Conservation (phyloP, 64 coral and sea anemone genomes). For the Montipora capricornis region DNA sequence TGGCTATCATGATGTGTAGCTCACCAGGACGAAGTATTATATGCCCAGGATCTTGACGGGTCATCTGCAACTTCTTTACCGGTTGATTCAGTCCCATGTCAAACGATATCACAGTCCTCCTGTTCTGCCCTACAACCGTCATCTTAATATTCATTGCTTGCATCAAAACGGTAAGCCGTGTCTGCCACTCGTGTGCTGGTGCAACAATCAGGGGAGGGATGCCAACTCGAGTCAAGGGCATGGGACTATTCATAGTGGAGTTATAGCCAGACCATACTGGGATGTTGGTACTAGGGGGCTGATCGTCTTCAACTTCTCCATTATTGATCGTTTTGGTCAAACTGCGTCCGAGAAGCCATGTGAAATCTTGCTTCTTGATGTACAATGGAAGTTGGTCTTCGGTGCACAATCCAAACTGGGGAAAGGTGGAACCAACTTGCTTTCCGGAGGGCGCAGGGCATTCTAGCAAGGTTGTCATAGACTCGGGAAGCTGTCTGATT, state of each 20-base stretch:
- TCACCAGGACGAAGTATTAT: conserved; percentile 50
- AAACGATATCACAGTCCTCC: conserved; percentile 31
- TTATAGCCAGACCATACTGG: background rate
- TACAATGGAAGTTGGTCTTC: conserved; percentile 15
- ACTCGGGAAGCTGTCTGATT: conserved; percentile 58
- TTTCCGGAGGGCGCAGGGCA: background rate
- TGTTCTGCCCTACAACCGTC: too few species aligned
- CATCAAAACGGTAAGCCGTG: too few species aligned
- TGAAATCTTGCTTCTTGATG: conserved; percentile 22
- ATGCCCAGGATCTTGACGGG: conserved; percentile 31
- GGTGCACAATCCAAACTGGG: conserved; percentile 9
- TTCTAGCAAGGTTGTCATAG: conserved; percentile 34
- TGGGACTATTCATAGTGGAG: conserved; percentile 15
- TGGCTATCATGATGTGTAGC: conserved; percentile 54
- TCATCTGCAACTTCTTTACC: conserved; percentile 43
- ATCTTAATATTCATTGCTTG: too few species aligned
- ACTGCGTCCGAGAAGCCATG: conserved; percentile 56
- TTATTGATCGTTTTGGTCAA: background rate
- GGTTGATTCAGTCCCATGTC: conserved; percentile 40
- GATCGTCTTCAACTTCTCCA: background rate
- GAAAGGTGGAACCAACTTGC: background rate
- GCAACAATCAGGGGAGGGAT: background rate
- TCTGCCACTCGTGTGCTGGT: too few species aligned
- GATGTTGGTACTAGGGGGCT: background rate
- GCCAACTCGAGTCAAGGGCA: conserved; percentile 37